Conservation (phyloP, 2,113 vertebrate species). For the Heterotilapia buettikoferi region DNA sequence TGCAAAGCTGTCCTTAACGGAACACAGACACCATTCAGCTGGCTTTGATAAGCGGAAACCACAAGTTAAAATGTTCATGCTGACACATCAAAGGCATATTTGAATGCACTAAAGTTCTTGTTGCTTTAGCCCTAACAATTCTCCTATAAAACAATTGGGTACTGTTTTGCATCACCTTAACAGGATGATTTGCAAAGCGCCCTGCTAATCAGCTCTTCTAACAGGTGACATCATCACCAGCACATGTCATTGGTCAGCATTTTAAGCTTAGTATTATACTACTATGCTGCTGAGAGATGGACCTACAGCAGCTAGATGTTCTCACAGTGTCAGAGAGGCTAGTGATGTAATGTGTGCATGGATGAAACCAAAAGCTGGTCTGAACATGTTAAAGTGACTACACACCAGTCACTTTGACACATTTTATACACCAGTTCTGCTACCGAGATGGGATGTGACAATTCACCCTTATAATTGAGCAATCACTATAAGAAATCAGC, state of each 20-base stretch:
- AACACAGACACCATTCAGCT: background rate
- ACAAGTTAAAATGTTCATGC: background rate
- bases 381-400: background rate
- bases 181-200: conserved; percentile 5
- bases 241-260: background rate
- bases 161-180: conserved; percentile 21
- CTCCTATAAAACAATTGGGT: background rate
- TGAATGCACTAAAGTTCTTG: background rate
- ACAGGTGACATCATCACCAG: background rate
- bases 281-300: background rate
- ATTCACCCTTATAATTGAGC: background rate
- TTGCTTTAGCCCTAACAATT: background rate
- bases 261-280: background rate
- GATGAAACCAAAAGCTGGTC: background rate
- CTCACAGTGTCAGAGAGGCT: background rate
- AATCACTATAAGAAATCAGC: background rate
- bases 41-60: conserved; percentile 7
- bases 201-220: background rate
- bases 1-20: conserved; percentile 13
- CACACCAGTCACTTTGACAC: background rate
- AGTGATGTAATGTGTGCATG: background rate
- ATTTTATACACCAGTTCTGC: background rate
- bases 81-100: background rate
- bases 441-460: background rate
- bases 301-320: background rate